A percentile compares a stretch with the other conserved stretches of the same genome.
These are phyloP conservation scores for Campylomormyrus tamandua DNA, from an alignment of 2,113 vertebrate species.

Conservation along the genomic window DNA sequence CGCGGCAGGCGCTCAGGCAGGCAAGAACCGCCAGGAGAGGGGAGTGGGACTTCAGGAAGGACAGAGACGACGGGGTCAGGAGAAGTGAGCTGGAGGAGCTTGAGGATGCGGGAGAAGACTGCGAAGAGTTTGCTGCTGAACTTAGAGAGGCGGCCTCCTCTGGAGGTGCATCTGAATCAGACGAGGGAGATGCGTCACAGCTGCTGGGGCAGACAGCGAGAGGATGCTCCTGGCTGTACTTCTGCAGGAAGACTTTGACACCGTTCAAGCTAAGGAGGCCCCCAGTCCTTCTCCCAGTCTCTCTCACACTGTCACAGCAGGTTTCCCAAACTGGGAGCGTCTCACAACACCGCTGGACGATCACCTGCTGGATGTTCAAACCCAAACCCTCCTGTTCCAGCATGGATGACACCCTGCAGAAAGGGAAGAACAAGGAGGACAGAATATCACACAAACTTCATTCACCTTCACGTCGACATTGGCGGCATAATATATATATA, in stretches of 20 bases:
- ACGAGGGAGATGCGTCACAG: slow-evolving; percentile 36
- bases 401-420: slow-evolving; percentile 67
- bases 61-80: slow-evolving; percentile 75
- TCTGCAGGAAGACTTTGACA: slow-evolving; percentile 59
- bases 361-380: slow-evolving; percentile 80
- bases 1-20: slow-evolving; percentile 67
- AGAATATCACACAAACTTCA: background rate
- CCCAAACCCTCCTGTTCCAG: slow-evolving; percentile 71
- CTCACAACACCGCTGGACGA: slow-evolving; percentile 81
- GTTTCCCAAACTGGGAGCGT: slow-evolving; percentile 64
- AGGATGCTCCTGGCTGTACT: slow-evolving; percentile 52
- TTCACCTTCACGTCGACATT: background rate
- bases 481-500: background rate
- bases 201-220: slow-evolving; percentile 50
- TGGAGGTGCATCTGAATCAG: slow-evolving; percentile 48
- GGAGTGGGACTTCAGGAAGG: slow-evolving; percentile 79
- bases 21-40: slow-evolving; percentile 70
- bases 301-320: slow-evolving; percentile 26
- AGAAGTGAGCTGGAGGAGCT: slow-evolving; percentile 50
- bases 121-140: slow-evolving; percentile 37
- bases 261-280: slow-evolving; percentile 44
- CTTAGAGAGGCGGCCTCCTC: slow-evolving; percentile 41
- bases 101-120: slow-evolving; percentile 16
- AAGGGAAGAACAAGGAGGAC: slow-evolving; percentile 1
- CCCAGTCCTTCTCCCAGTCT: background rate